These are phyloP conservation scores for Ascidia mentula DNA, from an alignment of 23 tunicate genomes.

Conservation along the genomic window DNA sequence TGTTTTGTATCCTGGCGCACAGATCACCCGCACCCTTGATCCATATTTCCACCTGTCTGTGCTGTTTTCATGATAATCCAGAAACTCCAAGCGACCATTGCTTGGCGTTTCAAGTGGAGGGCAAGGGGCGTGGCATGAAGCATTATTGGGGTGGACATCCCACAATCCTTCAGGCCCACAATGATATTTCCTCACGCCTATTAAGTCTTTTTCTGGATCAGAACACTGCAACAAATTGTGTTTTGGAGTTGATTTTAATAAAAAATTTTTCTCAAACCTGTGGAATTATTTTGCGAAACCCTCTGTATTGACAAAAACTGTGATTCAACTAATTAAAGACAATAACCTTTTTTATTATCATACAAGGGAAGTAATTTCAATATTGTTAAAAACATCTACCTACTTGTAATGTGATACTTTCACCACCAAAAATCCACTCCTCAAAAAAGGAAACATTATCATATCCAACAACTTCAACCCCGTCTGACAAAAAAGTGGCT, in stretches of 20 bases:
- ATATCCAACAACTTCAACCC: neutral
- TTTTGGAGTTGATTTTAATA: too few species aligned
- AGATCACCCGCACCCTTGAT: neutral
- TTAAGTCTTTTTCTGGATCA: neutral
- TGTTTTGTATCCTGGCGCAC: neutral
- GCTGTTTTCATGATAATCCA: neutral
- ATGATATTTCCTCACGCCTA: neutral
- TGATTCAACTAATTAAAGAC: too few species aligned
- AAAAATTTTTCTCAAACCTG: too few species aligned
- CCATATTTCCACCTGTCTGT: neutral
- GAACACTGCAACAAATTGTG: neutral
- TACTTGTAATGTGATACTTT: neutral
- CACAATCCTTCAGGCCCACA: neutral
- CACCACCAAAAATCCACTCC: neutral
- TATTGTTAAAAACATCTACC: too few species aligned
- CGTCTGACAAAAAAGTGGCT: neutral
- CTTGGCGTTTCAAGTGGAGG: neutral
- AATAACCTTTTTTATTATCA: too few species aligned
- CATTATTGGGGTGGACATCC: neutral
- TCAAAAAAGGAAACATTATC: neutral
- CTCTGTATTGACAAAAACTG: too few species aligned
- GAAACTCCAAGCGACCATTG: neutral
- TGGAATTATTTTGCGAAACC: too few species aligned
- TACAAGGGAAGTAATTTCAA: too few species aligned
- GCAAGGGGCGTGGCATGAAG: constrained; percentile 8